Conservation (phyloP, 2,797 vertebrate genomes). For the Rhabdophis nuchalis region DNA sequence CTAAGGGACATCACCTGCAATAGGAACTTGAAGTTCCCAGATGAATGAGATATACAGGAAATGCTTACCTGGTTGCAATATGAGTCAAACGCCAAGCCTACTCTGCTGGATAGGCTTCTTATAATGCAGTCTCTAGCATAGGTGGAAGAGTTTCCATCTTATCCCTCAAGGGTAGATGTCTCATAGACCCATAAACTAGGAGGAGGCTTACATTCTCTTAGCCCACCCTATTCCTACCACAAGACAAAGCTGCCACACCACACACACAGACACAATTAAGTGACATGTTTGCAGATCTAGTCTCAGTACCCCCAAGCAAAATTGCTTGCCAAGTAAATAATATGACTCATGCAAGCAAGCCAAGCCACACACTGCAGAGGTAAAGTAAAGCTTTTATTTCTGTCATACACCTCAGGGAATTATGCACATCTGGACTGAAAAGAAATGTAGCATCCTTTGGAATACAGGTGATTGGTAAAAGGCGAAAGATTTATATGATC, state of each 20-base stretch:
- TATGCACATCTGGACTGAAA: not conserved
- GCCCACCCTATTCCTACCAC: not conserved
- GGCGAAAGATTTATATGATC: no score
- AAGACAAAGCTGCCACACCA: not conserved
- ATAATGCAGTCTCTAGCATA: not conserved
- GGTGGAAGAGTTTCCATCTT: not conserved
- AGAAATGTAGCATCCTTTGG: not conserved
- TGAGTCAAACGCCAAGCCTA: constrained; percentile 32
- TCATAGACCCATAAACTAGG: not conserved
- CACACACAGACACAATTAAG: not conserved
- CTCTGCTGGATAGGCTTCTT: not conserved
- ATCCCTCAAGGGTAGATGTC: not conserved
- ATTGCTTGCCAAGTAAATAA: not conserved
- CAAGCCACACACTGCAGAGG: not conserved
- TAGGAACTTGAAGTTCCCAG: constrained; percentile 10
- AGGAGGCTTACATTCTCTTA: not conserved
- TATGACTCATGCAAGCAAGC: not conserved
- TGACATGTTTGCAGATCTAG: not conserved
- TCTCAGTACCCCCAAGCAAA: not conserved
- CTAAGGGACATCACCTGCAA: not conserved
- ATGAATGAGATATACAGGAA: constrained; percentile 16
- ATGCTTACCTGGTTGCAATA: constrained; percentile 18
- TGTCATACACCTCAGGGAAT: not conserved
- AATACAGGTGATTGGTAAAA: not conserved
- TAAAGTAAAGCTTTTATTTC: not conserved